phyloP scores from a whole-genome alignment of 2,113 vertebrate genomes.

The Gorsachius goisagi region DNA sequence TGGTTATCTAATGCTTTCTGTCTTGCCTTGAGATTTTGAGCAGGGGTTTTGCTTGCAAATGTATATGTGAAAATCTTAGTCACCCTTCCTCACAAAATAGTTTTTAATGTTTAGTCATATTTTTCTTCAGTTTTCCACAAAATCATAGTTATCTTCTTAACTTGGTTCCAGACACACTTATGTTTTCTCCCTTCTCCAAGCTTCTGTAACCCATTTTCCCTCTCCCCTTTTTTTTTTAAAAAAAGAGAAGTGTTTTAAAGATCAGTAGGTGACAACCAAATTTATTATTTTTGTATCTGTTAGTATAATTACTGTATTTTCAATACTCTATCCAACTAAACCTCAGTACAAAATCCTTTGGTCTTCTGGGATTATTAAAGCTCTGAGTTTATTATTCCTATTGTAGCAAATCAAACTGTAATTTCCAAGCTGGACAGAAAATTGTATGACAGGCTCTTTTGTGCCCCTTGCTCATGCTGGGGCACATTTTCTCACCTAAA shows the following conservation, averaged over 20 bases:
- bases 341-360: background rate
- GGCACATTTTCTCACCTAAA: background rate
- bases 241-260: background rate
- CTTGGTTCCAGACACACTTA: accelerated
- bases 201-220: background rate
- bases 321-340: background rate
- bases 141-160: background rate
- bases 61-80: background rate
- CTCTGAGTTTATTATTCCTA: background rate
- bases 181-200: background rate
- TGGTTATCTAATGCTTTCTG: background rate
- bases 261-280: background rate
- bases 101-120: background rate
- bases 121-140: background rate
- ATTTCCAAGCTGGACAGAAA: background rate
- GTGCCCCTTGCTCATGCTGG: background rate
- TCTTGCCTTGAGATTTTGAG: background rate
- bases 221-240: background rate
- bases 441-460: background rate
- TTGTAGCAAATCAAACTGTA: background rate
- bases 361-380: background rate
- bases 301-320: background rate
- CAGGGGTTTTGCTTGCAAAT: background rate
- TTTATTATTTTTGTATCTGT: background rate
- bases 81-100: background rate